Evolutionary conservation across 2,113 vertebrate species (phyloP), one percentile per base, ranked within the genome.

Genomic region (Apodemus sylvaticus): DNA sequence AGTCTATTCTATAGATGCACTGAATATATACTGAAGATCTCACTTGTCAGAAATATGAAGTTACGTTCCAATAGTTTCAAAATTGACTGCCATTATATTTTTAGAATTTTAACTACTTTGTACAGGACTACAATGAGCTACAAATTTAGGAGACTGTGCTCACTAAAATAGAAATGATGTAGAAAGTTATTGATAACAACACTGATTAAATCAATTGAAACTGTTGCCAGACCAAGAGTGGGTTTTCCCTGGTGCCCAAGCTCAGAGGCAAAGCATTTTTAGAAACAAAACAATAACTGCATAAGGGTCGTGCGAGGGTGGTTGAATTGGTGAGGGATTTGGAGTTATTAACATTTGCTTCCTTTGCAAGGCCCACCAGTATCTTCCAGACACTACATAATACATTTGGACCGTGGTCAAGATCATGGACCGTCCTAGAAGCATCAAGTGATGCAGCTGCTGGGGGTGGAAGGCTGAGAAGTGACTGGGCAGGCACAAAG

Each of bases 1-100:
- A 86, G 31, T 82, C 42, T 94, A 92, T 13, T 87, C 64, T 83
- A 85, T 0, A 87, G 29, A 91, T 66, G 66, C 31, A 94, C 53
- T 68, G 5, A 68, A 68, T 5, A 70, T 73, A 85, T 1, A 81
- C 5, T 94, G 31, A 86, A 26, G 4, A 64, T 81, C 20, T 66
- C 89, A 90, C 36, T 94, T 91, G 86, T 68, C 45, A 62, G 71
- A 96, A 89, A 78, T 62, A 79, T 74, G 19, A 73, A 76, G 58
- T 91, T 93, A 82, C 19, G 42, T 91, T 87, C 82, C 34, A 22
- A 95, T 58, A 78, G 48, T 70, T 94, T 90, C 73, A 97, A 94
- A 96, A 94, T 12, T 76, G 34, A 31, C 51, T 73, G 16, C 48
- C 39, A 92, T 45, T 74, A 90, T 14, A 86, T 78, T 88, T 96